These are phyloP conservation scores for Sialis fuliginosa DNA, from an alignment of 2,888 invertebrate genomes.

Conservation along the genomic window DNA sequence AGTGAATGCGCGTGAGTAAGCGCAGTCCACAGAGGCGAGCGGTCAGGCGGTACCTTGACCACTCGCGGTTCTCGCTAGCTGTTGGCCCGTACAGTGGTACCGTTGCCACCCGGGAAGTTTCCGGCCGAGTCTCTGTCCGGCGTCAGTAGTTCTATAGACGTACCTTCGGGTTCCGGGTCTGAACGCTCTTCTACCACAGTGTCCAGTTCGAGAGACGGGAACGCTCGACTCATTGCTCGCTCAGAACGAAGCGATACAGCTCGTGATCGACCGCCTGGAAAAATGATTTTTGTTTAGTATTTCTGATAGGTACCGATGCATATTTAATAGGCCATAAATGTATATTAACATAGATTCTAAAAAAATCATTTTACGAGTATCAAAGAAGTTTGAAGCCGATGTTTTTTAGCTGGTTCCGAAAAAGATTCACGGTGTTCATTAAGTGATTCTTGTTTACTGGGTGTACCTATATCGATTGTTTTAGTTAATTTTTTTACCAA, in stretches of 20 bases:
- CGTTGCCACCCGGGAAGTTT: background rate
- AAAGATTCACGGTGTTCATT: no score
- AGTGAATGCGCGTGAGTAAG: conserved; percentile 51
- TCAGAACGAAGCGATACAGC: conserved; percentile 43
- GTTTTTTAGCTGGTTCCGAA: no score
- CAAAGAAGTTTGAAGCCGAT: no score
- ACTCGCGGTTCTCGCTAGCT: conserved; percentile 22
- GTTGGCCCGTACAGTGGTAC: conserved; percentile 8
- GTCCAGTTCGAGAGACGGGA: conserved; percentile 61
- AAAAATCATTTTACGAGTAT: no score
- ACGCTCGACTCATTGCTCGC: conserved; percentile 51
- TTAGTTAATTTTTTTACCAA: no score
- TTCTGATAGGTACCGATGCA: conserved; percentile 6
- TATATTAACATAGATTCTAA: no score
- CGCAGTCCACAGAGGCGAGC: conserved; percentile 67
- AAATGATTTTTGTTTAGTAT: background rate
- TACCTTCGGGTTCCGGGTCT: conserved; percentile 44
- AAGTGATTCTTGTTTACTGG: no score
- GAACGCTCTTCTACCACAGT: conserved; percentile 72
- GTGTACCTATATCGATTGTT: no score
- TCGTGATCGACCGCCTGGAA: conserved; percentile 32
- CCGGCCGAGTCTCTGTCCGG: conserved; percentile 11
- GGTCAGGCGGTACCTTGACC: conserved; percentile 21
- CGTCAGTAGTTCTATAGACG: conserved; percentile 22
- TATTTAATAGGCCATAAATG: no score